A percentile compares a stretch with the other conserved stretches of the same genome.
Evolutionary conservation across 2,888 invertebrate species (phyloP).

Genomic region (Panzeria rudis): DNA sequence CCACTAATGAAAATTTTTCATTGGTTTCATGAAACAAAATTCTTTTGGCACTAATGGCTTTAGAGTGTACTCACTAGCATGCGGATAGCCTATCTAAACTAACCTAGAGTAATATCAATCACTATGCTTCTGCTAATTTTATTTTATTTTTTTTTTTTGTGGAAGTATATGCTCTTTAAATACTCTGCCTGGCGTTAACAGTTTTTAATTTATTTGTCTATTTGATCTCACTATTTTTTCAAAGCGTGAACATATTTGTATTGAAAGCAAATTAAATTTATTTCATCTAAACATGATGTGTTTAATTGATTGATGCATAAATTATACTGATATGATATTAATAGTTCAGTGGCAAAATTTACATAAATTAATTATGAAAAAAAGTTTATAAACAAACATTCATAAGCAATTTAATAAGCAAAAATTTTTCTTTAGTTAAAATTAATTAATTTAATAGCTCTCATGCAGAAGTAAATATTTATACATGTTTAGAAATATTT

Average conservation of each 20-base stretch:
- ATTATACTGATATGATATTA: slow-evolving; percentile 43
- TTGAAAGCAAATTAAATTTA: slow-evolving; percentile 32
- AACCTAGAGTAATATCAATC: no score
- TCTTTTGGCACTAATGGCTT: no score
- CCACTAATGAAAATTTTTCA: no score
- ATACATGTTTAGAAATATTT: neutral
- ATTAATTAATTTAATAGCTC: slow-evolving; percentile 16
- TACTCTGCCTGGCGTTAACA: slow-evolving; percentile 15
- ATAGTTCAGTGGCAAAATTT: slow-evolving; percentile 32
- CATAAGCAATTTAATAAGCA: slow-evolving; percentile 6
- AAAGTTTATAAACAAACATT: neutral
- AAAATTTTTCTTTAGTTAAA: neutral
- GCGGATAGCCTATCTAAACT: no score
- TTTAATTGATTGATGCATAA: slow-evolving; percentile 47
- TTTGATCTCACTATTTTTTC: slow-evolving; percentile 1
- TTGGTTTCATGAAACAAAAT: no score
- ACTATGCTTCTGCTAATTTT: no score
- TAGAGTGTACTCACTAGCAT: no score
- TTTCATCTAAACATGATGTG: slow-evolving; percentile 12
- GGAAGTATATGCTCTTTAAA: neutral
- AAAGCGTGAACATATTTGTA: slow-evolving; percentile 12
- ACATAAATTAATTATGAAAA: slow-evolving; percentile 47
- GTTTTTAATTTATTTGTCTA: neutral
- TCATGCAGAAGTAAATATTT: neutral
- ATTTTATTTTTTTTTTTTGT: no score